Percentiles rank a stretch among this genome's conserved stretches.
Evolutionary conservation across 2,797 vertebrate genomes (phyloP).

Genomic region (Yasuhikotakia modesta): DNA sequence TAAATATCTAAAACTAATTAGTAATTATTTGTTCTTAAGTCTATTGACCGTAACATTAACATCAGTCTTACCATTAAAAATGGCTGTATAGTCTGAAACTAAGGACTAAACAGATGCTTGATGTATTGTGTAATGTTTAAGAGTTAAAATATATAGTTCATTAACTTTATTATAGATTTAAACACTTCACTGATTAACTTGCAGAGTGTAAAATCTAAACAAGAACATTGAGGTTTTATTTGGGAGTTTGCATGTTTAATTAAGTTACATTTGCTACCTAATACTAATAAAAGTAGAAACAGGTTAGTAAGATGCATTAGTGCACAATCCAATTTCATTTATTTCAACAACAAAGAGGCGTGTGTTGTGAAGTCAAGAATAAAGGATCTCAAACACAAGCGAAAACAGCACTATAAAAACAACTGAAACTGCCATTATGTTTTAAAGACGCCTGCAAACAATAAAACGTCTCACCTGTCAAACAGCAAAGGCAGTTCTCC

Average conservation of each 20-base stretch:
- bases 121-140: neutral
- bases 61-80: neutral
- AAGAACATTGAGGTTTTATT: neutral
- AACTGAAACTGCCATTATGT: neutral
- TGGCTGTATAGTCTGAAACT: neutral
- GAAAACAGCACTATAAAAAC: constrained; percentile 1
- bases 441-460: neutral
- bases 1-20: neutral
- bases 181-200: neutral
- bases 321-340: neutral
- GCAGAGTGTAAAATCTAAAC: neutral
- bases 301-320: neutral
- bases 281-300: neutral
- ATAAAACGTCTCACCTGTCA: constrained; percentile 74
- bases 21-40: neutral
- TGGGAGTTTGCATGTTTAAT: neutral
- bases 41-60: neutral
- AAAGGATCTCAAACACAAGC: neutral
- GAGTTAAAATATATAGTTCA: neutral
- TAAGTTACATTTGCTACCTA: neutral
- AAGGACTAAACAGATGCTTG: neutral
- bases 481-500: constrained; percentile 86
- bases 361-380: neutral
- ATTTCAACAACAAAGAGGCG: neutral
- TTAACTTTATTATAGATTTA: neutral